Base-by-base conservation (phyloP, 2,888 invertebrate species). In the Phaonia tiefii region DNA sequence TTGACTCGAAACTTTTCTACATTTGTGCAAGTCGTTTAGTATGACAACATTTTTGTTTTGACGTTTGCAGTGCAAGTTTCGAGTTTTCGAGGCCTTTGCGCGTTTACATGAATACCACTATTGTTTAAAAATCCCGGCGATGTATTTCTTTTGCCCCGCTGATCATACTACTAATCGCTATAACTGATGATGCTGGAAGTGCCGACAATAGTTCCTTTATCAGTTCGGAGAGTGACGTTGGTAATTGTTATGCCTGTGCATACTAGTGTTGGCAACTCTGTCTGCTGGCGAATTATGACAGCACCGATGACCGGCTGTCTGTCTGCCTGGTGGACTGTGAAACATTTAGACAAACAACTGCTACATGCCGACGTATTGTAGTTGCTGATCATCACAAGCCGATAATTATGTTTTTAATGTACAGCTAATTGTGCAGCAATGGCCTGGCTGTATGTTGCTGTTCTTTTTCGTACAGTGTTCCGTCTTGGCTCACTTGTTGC, bases 391-490 rank as follows among this genome's bases (percentile, higher is more conserved):
- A 80, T 80, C 80, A 78, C 83, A 83, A 85, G 85, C 86, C 86
- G 86, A 87, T 88, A 87, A 88, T 89, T 88, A 88, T 86, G 84
- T 84, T 86, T 87, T 87, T 88, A 88, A 88, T 88, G 88, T 88
- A 86, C 88, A 88, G 86, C 87, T 88, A 88, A 88, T 88, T 88
- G 89, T 88, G 85, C 85, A 87, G 89, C 88, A 86, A 86, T 85
- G 84, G 31, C 31, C 31, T 8, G 8, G 31, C 31, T 31, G 3
- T 31, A 31, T 8, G 37, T 72, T 20, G 51, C 37, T n/a, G 17
- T 54, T n/a, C 2, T 49, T 17, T 11, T 22, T 37, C 3, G 26
- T 56, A n/a, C 26, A 11, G 54, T 56, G 25, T 26, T 56, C 13
- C 51, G 66, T 11, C n/a, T 37, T 13, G 67, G 20, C 51, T 54